Percentiles rank a stretch among this genome's conserved stretches.
phyloP scores from a whole-genome alignment of 2,888 invertebrate genomes.

The Chrysolina haemoptera region DNA sequence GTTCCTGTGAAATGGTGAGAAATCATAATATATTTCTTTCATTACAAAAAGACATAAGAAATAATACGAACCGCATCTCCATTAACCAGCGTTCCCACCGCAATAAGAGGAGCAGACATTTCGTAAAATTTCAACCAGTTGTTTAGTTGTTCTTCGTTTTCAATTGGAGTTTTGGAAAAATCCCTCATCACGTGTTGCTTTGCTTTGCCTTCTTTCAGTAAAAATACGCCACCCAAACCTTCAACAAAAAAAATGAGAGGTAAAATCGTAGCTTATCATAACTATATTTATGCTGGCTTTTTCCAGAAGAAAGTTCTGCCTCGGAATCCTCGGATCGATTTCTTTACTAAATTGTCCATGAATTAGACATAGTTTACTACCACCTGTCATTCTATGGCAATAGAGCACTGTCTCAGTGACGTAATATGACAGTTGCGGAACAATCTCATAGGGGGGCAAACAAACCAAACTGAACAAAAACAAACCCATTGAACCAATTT shows the following conservation, averaged over 20 bases:
- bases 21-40: no score
- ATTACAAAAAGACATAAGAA: not conserved
- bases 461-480: no score
- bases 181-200: conserved; percentile 97
- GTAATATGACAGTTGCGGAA: no score
- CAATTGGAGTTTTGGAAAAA: conserved; percentile 84
- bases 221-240: conserved; percentile 92
- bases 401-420: no score
- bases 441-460: no score
- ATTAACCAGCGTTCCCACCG: conserved; percentile 90
- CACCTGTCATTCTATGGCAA: no score
- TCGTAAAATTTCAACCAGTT: conserved; percentile 93
- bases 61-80: conserved; percentile 80
- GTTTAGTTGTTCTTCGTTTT: conserved; percentile 82
- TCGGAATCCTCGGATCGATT: no score
- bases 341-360: no score
- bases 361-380: no score
- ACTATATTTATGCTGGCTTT: no score
- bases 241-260: conserved; percentile 42
- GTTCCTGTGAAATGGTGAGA: not conserved
- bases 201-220: conserved; percentile 86
- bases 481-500: no score
- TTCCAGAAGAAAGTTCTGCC: no score
- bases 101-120: conserved; percentile 90
- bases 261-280: not conserved